phyloP scores from a whole-genome alignment of 2,888 invertebrate species.

The Chrysodeixis includens region DNA sequence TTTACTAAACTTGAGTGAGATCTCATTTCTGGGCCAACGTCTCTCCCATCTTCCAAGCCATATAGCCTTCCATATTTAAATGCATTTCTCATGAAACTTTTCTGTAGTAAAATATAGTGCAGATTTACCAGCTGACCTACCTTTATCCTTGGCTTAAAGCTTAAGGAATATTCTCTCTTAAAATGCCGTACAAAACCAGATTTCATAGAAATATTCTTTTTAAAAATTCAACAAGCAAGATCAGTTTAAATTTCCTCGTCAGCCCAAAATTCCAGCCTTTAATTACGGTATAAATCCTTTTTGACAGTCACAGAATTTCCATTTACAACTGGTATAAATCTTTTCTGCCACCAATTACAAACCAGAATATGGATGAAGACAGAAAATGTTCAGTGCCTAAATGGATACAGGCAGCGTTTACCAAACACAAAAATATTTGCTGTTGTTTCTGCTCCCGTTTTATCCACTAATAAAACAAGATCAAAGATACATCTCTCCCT shows the following conservation, averaged over 20 bases:
- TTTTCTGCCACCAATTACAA: background rate
- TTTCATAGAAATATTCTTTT: background rate
- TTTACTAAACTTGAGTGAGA: no score
- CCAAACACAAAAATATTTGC: conserved; percentile 11
- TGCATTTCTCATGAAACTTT: no score
- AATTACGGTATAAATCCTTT: conserved; percentile 1
- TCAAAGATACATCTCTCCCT: conserved; percentile 43
- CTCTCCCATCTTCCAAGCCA: no score
- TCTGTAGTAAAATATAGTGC: no score
- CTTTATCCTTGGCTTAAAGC: no score
- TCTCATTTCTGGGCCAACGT: no score
- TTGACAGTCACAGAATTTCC: conserved; percentile 1
- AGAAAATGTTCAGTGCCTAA: background rate
- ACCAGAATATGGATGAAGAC: background rate
- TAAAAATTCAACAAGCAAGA: background rate
- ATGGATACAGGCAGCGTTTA: background rate
- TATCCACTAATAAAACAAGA: conserved; percentile 48
- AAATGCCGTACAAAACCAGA: no score
- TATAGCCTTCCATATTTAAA: no score
- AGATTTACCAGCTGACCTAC: no score
- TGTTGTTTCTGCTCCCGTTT: conserved; percentile 15
- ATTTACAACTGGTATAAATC: conserved; percentile 2
- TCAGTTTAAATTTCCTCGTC: background rate
- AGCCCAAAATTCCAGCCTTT: background rate
- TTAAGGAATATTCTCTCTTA: no score